These are phyloP conservation scores for Taurulus bubalis DNA, from an alignment of 2,113 vertebrate genomes.

Conservation along the genomic window DNA sequence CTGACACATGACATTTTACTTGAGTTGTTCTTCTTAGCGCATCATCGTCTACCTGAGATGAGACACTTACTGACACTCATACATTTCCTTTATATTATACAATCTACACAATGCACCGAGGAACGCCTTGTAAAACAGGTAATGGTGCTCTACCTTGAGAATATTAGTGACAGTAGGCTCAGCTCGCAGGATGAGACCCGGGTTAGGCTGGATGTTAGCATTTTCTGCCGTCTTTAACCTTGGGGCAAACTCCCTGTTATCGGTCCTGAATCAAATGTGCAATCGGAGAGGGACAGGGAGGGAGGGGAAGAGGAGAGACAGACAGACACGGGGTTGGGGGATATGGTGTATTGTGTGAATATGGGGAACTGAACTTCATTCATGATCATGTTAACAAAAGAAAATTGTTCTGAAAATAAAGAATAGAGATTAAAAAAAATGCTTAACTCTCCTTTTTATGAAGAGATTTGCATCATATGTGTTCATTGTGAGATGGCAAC, in stretches of 20 bases:
- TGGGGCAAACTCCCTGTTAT: constrained; percentile 91
- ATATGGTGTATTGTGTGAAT: constrained; percentile 34
- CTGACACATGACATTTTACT: neutral
- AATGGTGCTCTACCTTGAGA: constrained; percentile 87
- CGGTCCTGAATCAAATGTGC: constrained; percentile 79
- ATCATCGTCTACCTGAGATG: neutral
- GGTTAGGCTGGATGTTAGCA: constrained; percentile 97
- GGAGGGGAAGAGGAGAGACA: neutral
- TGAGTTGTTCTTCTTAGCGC: neutral
- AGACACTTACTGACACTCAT: neutral
- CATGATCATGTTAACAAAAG: neutral
- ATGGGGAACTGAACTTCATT: constrained; percentile 6
- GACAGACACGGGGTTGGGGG: neutral
- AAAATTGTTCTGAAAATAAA: neutral
- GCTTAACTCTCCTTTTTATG: neutral
- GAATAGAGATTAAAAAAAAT: neutral
- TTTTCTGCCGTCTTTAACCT: constrained; percentile 93
- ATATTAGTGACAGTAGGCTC: constrained; percentile 99
- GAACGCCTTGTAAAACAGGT: neutral
- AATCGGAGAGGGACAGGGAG: constrained; percentile 22
- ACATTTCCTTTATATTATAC: neutral
- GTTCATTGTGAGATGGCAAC: neutral
- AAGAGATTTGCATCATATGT: neutral
- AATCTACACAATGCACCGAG: neutral
- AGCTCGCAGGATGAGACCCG: constrained; percentile 93